phyloP scores from a whole-genome alignment of 2,113 vertebrate genomes.

The Crotalus horridus region DNA sequence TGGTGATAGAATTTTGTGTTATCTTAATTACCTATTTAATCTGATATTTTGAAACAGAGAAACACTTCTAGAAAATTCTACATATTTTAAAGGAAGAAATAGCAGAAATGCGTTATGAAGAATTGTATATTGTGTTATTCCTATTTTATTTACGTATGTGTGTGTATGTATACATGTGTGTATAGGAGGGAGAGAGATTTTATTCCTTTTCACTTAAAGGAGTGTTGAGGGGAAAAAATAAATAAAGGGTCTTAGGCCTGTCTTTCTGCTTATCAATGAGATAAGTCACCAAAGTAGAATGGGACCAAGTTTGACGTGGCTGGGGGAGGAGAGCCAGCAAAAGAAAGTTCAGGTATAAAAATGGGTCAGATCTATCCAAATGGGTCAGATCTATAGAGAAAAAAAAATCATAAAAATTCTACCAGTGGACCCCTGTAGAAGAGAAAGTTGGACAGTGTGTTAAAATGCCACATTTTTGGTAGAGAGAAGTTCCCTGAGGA shows the following conservation, averaged over 20 bases:
- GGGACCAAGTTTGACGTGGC: background rate
- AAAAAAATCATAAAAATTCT: background rate
- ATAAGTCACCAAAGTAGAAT: background rate
- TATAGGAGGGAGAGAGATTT: background rate
- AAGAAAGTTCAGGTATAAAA: background rate
- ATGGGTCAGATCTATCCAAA: background rate
- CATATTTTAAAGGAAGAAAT: background rate
- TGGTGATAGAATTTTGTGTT: background rate
- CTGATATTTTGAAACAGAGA: background rate
- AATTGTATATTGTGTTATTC: background rate
- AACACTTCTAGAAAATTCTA: background rate
- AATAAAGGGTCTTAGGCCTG: background rate
- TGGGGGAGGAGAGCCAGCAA: background rate
- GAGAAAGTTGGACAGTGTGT: background rate
- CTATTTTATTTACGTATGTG: background rate
- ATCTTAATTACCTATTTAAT: background rate
- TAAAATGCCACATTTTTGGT: background rate
- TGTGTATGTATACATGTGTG: background rate
- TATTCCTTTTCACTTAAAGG: background rate
- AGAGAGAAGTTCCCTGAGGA: background rate
- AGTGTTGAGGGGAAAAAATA: background rate
- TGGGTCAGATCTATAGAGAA: background rate
- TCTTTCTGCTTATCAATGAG: background rate
- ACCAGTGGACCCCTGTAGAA: background rate
- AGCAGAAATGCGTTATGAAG: background rate